Conservation (phyloP, 2,888 invertebrate species). For the Stictocephala bisonia region DNA sequence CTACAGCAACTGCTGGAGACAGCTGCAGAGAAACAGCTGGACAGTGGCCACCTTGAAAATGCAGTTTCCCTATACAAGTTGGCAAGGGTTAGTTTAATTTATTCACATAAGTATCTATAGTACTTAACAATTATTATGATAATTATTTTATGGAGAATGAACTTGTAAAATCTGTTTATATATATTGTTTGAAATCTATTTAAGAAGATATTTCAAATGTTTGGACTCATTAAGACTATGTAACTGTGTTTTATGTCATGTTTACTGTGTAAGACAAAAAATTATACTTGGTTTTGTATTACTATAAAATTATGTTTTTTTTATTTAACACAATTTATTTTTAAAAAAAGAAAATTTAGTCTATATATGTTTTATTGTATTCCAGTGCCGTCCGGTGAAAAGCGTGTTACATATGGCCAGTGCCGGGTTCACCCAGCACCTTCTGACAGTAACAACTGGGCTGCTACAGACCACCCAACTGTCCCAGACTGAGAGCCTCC, state of each 20-base stretch:
- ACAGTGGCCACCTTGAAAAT: constrained; percentile 78
- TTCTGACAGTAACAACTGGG: constrained; percentile 70
- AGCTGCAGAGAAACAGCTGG: constrained; percentile 84
- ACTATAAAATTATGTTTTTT: too few relatives aligned
- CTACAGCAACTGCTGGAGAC: constrained; percentile 73
- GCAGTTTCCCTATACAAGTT: constrained; percentile 85
- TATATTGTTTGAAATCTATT: too few relatives aligned
- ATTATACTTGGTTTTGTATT: too few relatives aligned
- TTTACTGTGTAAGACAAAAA: too few relatives aligned
- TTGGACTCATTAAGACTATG: too few relatives aligned
- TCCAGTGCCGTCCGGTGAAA: constrained; percentile 70
- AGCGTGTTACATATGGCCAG: constrained; percentile 73
- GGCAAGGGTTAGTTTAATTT: constrained; percentile 74
- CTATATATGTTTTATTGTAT: constrained; percentile 27
- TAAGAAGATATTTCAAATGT: too few relatives aligned
- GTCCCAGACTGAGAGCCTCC: constrained; percentile 72
- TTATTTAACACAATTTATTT: too few relatives aligned
- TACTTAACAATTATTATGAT: too few relatives aligned
- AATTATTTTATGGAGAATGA: too few relatives aligned
- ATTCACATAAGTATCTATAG: too few relatives aligned
- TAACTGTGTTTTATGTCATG: too few relatives aligned
- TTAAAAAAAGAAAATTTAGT: not conserved
- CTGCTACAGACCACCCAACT: constrained; percentile 66
- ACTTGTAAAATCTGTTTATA: too few relatives aligned
- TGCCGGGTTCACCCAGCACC: constrained; percentile 71